Evolutionary conservation across 2,797 vertebrate genomes (phyloP).

Genomic region (Mycteria americana): DNA sequence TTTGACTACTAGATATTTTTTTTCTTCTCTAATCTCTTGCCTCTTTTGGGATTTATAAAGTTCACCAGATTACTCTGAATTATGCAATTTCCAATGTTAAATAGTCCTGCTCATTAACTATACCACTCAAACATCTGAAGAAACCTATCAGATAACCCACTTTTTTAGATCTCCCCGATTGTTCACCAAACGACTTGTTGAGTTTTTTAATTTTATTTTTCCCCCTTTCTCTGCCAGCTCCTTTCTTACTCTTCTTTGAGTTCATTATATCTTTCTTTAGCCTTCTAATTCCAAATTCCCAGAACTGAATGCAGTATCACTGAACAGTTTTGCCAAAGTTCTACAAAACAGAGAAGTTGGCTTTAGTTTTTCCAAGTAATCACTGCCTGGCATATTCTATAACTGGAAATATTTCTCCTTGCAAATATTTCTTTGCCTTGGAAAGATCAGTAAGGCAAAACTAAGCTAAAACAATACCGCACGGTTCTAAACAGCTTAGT

Average conservation of each 20-base stretch:
- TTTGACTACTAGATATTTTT: neutral
- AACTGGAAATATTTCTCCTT: conserved; percentile 7
- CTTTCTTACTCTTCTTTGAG: neutral
- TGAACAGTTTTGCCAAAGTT: neutral
- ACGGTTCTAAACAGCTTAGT: neutral
- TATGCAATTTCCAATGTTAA: neutral
- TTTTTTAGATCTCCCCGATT: neutral
- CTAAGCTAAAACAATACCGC: neutral
- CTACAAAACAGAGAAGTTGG: neutral
- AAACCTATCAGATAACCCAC: neutral
- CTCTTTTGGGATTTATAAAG: neutral
- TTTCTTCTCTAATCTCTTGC: neutral
- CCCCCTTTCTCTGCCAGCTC: neutral
- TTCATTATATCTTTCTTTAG: neutral
- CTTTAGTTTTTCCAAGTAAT: neutral
- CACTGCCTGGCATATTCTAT: neutral
- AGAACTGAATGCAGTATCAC: neutral
- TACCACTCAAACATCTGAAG: neutral
- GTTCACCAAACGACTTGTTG: neutral
- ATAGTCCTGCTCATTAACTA: neutral
- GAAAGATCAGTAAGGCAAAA: neutral
- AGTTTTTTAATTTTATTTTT: neutral
- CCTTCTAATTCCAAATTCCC: neutral
- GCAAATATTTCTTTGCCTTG: neutral
- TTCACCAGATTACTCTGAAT: neutral